Evolutionary conservation across 1,140 invertebrate species (phyloP).

Genomic region (Drosophila ficusphila): DNA sequence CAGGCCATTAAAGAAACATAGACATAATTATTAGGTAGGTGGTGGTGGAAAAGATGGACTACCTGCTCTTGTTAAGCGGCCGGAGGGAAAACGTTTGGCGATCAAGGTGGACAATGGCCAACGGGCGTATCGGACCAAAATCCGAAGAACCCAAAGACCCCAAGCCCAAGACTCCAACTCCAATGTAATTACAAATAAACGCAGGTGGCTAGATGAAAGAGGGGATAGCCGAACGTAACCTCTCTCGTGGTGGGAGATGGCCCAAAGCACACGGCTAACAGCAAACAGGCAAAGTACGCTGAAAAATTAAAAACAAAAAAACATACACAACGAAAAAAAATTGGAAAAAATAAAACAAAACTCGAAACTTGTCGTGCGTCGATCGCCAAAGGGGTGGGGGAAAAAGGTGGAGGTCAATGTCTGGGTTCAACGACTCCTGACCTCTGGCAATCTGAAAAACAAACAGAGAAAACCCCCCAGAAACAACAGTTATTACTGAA

Average conservation of each 20-base stretch:
- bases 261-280: slow-evolving; percentile 35
- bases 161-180: slow-evolving; percentile 2
- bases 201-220: background rate
- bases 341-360: slow-evolving; percentile 48
- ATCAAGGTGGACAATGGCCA: slow-evolving; percentile 7
- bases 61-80: slow-evolving; percentile 25
- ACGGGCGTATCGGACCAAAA: slow-evolving; percentile 10
- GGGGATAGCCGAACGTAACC: background rate
- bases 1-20: slow-evolving; percentile 9
- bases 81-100: background rate
- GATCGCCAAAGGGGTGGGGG: slow-evolving; percentile 33
- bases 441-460: slow-evolving; percentile 35
- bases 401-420: slow-evolving; percentile 69
- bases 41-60: slow-evolving; percentile 4
- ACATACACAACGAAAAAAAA: slow-evolving; percentile 30
- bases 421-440: slow-evolving; percentile 71
- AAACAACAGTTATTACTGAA: slow-evolving; percentile 34
- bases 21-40: slow-evolving; percentile 20
- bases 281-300: slow-evolving; percentile 38
- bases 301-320: slow-evolving; percentile 20
- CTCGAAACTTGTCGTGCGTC: slow-evolving; percentile 66
- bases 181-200: slow-evolving; percentile 27
- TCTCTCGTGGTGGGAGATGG: background rate
- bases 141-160: slow-evolving; percentile 6
- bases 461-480: slow-evolving; percentile 32